phyloP scores from a whole-genome alignment of 2,888 invertebrate genomes.

The Eurytoma adleriae region DNA sequence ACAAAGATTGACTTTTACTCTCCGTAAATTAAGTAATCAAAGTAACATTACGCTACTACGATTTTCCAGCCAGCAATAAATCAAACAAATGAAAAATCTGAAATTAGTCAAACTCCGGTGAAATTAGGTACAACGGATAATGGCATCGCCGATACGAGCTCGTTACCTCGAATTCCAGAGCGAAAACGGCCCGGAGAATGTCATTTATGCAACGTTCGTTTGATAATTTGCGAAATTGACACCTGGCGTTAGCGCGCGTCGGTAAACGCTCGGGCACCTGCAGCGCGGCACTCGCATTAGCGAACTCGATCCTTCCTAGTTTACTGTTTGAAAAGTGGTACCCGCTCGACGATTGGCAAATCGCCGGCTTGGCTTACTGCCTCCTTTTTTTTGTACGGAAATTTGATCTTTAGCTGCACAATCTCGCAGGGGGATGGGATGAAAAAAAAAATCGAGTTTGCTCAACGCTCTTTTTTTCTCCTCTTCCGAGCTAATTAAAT shows the following conservation, averaged over 20 bases:
- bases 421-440: too few relatives aligned
- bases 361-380: not conserved
- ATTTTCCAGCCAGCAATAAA: too few relatives aligned
- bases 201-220: constrained; percentile 18
- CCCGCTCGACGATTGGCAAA: constrained; percentile 27
- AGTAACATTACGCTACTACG: too few relatives aligned
- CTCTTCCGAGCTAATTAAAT: too few relatives aligned
- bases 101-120: not conserved
- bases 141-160: too few relatives aligned
- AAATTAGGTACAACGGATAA: too few relatives aligned
- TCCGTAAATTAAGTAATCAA: too few relatives aligned
- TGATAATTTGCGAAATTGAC: constrained; percentile 32
- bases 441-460: too few relatives aligned
- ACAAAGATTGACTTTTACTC: too few relatives aligned
- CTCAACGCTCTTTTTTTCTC: too few relatives aligned
- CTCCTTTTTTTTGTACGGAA: not conserved
- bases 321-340: constrained; percentile 15
- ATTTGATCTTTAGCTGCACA: not conserved
- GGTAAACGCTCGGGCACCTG: constrained; percentile 16
- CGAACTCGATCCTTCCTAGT: constrained; percentile 24
- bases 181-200: constrained; percentile 6
- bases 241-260: constrained; percentile 26
- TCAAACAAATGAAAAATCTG: too few relatives aligned
- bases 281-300: too few relatives aligned
- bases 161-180: not conserved